These are phyloP conservation scores for Polyommatus icarus DNA, from an alignment of 2,888 invertebrate species.

Conservation along the genomic window DNA sequence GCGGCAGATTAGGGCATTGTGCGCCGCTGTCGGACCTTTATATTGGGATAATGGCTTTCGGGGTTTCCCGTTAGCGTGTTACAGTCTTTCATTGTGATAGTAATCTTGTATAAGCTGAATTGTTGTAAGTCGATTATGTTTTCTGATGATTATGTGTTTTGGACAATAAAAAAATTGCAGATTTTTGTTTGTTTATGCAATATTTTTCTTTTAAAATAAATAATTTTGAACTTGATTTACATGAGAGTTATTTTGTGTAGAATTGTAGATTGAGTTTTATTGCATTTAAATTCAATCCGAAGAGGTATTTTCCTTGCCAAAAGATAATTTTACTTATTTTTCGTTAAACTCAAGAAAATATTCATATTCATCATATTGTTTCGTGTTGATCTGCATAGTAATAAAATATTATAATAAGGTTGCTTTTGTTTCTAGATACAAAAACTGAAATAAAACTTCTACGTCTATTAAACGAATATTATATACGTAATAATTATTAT, in stretches of 20 bases:
- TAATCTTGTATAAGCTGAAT: slow-evolving; percentile 34
- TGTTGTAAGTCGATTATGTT: slow-evolving; percentile 19
- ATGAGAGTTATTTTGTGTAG: not conserved
- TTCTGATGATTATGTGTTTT: slow-evolving; percentile 19
- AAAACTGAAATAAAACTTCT: too few species aligned
- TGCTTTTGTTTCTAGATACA: too few species aligned
- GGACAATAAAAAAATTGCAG: too few species aligned
- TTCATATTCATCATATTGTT: too few species aligned
- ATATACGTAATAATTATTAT: too few species aligned
- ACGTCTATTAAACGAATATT: too few species aligned
- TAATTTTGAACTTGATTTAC: not conserved
- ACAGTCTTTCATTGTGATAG: slow-evolving; percentile 39
- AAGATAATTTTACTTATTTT: not conserved
- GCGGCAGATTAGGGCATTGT: slow-evolving; percentile 49
- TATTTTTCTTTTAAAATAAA: not conserved
- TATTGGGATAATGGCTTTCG: slow-evolving; percentile 51
- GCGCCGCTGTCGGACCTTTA: slow-evolving; percentile 50
- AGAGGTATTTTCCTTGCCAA: not conserved
- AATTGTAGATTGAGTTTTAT: not conserved
- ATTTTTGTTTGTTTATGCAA: not conserved
- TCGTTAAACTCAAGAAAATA: not conserved
- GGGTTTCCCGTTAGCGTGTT: slow-evolving; percentile 45
- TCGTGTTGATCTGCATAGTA: not conserved
- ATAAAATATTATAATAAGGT: too few species aligned
- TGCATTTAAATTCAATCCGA: not conserved